These are phyloP conservation scores for Halyomorpha halys DNA, from an alignment of 1,140 invertebrate genomes.

Conservation along the genomic window DNA sequence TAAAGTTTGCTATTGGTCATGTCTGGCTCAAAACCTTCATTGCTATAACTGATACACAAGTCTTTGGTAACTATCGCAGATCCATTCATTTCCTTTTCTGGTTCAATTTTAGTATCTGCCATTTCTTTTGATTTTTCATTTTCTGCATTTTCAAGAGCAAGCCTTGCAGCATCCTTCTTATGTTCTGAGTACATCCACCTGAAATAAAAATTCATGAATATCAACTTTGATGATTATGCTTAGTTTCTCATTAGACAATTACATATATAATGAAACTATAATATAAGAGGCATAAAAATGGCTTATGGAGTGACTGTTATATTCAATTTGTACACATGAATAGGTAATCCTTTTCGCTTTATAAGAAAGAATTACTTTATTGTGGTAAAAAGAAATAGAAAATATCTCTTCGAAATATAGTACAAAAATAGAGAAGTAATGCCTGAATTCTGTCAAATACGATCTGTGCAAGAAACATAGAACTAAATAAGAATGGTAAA, in stretches of 20 bases:
- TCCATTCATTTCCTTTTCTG: neutral
- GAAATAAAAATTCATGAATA: conserved; percentile 26
- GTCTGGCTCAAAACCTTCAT: conserved; percentile 19
- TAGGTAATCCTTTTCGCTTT: no score
- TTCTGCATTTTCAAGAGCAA: neutral
- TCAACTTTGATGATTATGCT: neutral
- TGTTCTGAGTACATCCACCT: conserved; percentile 50
- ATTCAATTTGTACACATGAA: no score
- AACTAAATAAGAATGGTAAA: no score
- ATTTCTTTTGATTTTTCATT: conserved; percentile 3
- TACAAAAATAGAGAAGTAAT: no score
- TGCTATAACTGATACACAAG: neutral
- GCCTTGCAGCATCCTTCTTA: conserved; percentile 34
- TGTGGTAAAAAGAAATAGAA: no score
- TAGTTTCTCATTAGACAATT: neutral
- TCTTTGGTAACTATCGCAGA: neutral
- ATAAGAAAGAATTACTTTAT: no score
- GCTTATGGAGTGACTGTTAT: no score
- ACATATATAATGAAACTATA: neutral
- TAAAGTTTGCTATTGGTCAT: conserved; percentile 17
- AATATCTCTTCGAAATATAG: no score
- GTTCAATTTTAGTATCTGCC: neutral
- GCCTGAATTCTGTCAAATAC: no score
- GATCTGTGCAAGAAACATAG: no score
- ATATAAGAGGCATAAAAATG: no score